Evolutionary conservation across 2,113 vertebrate genomes (phyloP).

Genomic region (Typhlomys cinereus): DNA sequence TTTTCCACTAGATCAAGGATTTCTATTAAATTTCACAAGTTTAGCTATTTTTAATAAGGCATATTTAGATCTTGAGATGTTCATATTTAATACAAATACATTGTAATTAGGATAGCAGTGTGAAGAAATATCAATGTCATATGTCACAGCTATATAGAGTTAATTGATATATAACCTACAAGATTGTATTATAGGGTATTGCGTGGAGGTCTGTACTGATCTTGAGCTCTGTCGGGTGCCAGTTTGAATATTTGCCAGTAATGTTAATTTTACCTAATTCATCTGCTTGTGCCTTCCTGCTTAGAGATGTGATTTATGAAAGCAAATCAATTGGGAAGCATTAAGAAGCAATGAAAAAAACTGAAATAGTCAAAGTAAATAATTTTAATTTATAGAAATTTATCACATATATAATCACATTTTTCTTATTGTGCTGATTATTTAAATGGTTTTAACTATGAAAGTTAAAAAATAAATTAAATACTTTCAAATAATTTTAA

Average conservation of each 20-base stretch:
- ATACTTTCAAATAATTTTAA: slow-evolving; percentile 6
- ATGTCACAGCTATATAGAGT: slow-evolving; percentile 72
- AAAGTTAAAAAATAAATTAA: background rate
- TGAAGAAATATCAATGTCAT: slow-evolving; percentile 58
- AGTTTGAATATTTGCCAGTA: slow-evolving; percentile 67
- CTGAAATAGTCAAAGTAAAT: background rate
- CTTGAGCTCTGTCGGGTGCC: slow-evolving; percentile 39
- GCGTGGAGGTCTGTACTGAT: slow-evolving; percentile 51
- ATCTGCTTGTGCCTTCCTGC: slow-evolving; percentile 17
- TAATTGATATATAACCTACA: slow-evolving; percentile 60
- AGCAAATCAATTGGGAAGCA: background rate
- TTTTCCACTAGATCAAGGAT: background rate
- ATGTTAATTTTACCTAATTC: slow-evolving; percentile 45
- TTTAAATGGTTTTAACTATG: background rate
- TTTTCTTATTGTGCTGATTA: background rate
- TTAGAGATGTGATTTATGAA: slow-evolving; percentile 43
- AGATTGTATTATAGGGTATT: slow-evolving; percentile 73
- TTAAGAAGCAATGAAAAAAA: background rate
- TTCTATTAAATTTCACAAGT: background rate
- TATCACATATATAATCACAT: background rate
- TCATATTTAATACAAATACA: background rate
- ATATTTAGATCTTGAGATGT: slow-evolving; percentile 49
- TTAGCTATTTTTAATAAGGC: slow-evolving; percentile 10
- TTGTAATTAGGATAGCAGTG: slow-evolving; percentile 59
- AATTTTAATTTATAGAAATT: background rate